A percentile compares a stretch with the other conserved stretches of the same genome.
Conservation (phyloP, 2,888 invertebrate genomes). For the Parelbella ahira region DNA sequence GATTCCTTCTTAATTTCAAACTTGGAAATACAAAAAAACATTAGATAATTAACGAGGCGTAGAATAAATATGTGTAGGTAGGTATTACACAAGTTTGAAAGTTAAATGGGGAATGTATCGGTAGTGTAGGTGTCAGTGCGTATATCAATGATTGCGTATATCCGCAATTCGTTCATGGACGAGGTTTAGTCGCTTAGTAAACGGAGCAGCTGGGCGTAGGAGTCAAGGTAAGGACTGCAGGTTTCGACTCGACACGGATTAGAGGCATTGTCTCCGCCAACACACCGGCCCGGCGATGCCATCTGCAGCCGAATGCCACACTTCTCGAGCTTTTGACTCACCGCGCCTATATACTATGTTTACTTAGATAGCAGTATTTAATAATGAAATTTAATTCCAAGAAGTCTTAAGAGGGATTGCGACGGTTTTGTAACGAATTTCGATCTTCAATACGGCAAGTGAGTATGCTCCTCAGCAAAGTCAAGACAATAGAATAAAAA, state of each 20-base stretch:
- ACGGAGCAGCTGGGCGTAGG: slow-evolving; percentile 69
- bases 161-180: slow-evolving; percentile 35
- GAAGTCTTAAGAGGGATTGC: too few species aligned
- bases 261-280: slow-evolving; percentile 74
- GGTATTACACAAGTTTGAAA: slow-evolving; percentile 19
- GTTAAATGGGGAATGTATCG: slow-evolving; percentile 19
- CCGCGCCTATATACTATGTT: slow-evolving; percentile 37
- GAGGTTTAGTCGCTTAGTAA: slow-evolving; percentile 59
- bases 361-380: slow-evolving; percentile 35
- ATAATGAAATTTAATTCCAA: too few species aligned
- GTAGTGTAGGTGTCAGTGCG: slow-evolving; percentile 22
- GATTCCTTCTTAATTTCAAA: too few species aligned
- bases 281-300: slow-evolving; percentile 54
- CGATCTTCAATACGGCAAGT: too few species aligned
- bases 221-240: slow-evolving; percentile 79
- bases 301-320: slow-evolving; percentile 40
- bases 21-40: too few species aligned
- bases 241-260: slow-evolving; percentile 57
- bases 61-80: background rate
- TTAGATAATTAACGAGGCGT: background rate
- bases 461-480: too few species aligned
- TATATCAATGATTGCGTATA: slow-evolving; percentile 23
- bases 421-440: too few species aligned
- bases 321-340: slow-evolving; percentile 39
- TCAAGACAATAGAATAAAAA: too few species aligned